Percentiles rank a stretch among this genome's conserved stretches.
Conservation (phyloP, 2,797 vertebrate genomes). For the Hydrophis major region DNA sequence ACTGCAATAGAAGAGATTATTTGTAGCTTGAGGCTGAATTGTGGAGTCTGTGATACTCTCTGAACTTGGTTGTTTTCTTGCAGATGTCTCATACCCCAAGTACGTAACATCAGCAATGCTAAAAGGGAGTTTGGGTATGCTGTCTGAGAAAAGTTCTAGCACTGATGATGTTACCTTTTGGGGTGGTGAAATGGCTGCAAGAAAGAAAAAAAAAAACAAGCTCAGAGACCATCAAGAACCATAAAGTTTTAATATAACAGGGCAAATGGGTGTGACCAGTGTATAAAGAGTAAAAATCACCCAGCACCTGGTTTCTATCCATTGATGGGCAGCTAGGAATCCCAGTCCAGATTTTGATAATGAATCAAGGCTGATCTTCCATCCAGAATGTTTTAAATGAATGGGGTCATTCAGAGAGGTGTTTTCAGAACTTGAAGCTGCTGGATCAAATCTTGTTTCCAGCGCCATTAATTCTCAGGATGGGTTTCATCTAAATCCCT, state of each 20-base stretch:
- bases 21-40: neutral
- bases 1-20: neutral
- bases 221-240: neutral
- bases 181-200: neutral
- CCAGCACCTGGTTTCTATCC: no score
- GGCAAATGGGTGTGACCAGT: neutral
- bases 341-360: neutral
- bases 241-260: neutral
- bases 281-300: neutral
- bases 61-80: neutral
- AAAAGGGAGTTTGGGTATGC: neutral
- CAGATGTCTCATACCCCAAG: neutral
- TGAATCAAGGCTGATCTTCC: neutral
- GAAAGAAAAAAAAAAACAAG: neutral
- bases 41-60: neutral
- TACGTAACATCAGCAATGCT: neutral
- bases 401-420: neutral
- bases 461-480: neutral
- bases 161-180: neutral
- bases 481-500: neutral
- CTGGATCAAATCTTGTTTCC: neutral
- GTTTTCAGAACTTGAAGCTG: neutral
- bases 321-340: neutral
- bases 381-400: neutral
- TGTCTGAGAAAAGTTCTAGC: neutral